Evolutionary conservation across 2,113 vertebrate genomes (phyloP).

Genomic region (Campylomormyrus tamandua): DNA sequence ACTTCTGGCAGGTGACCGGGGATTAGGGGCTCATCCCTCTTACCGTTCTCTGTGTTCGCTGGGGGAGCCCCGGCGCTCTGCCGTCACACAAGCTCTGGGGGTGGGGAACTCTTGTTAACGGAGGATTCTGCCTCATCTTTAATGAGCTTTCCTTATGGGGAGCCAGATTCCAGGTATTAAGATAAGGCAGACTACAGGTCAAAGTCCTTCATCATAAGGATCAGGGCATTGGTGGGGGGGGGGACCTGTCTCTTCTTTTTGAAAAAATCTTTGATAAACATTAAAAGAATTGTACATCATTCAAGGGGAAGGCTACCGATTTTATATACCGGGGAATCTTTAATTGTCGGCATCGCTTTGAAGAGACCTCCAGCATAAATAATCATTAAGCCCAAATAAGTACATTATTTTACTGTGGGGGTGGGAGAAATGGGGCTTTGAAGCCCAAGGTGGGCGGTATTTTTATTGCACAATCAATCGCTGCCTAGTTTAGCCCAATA

Average conservation of each 20-base stretch:
- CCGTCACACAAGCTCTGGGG: background rate
- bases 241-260: background rate
- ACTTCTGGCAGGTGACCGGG: background rate
- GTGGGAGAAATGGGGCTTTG: conserved; percentile 4
- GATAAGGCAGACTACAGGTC: background rate
- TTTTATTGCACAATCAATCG: background rate
- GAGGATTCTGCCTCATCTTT: background rate
- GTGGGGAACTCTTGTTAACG: background rate
- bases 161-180: background rate
- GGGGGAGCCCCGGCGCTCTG: background rate
- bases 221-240: background rate
- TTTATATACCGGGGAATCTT: background rate
- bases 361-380: background rate
- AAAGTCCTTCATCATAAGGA: background rate
- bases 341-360: background rate
- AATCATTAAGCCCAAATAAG: background rate
- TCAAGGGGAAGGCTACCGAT: background rate
- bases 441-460: background rate
- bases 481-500: background rate
- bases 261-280: background rate
- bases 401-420: background rate
- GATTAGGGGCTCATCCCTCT: conserved; percentile 16
- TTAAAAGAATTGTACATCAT: background rate
- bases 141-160: background rate
- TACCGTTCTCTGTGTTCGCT: background rate